Evolutionary conservation across 1,140 invertebrate species (phyloP), one percentile per base, ranked within the genome.

Genomic region (Sitobion miscanthi): DNA sequence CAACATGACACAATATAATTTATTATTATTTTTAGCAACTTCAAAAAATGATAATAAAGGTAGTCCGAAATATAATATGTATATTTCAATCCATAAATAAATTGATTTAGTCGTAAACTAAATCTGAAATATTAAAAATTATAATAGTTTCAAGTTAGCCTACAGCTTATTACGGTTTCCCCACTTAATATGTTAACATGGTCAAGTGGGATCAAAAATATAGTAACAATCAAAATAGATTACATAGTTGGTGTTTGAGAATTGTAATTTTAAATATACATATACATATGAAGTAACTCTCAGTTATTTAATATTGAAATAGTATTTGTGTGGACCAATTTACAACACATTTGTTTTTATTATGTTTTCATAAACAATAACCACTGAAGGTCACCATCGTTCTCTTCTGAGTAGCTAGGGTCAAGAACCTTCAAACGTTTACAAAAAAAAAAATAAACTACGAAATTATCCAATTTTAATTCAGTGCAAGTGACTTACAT

Each of bases 321-420:
- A 25, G 23, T 45, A 85, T 85, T 85, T 45, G 42, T 42, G 38
- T 85, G 23, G 11, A 87, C 23, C 11, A 25, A n/a, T 87, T 49
- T 49, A 52, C 45, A 49, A 87, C 47, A 49, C 45, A n/a, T 49
- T 87, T 20, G 86, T 49, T 87, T 49, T n/a, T 47, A 47, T 52
- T 87, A 45, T 86, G 14, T 49, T 87, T 87, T 87, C 30, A 49
- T 87, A 87, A 87, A 86, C 83, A 86, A 86, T 86, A 86, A 86
- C 42, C 42, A 11, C 83, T 30, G 42, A 87, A 87, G 86, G 86
- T 87, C 47, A 35, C 23, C 86, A 47, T 87, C 25, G 17, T 52
- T 47, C 30, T 47, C 11, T 87, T 49, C 45, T 52, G 6, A 69
- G 5, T 3, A 69, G 62, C 14, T 69, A 42, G 25, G 86, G 86